A percentile compares a stretch with the other conserved stretches of the same genome.
phyloP scores from a whole-genome alignment of 37 sponge, comb jelly and placozoan genomes.

The Amphimedon queenslandica region DNA sequence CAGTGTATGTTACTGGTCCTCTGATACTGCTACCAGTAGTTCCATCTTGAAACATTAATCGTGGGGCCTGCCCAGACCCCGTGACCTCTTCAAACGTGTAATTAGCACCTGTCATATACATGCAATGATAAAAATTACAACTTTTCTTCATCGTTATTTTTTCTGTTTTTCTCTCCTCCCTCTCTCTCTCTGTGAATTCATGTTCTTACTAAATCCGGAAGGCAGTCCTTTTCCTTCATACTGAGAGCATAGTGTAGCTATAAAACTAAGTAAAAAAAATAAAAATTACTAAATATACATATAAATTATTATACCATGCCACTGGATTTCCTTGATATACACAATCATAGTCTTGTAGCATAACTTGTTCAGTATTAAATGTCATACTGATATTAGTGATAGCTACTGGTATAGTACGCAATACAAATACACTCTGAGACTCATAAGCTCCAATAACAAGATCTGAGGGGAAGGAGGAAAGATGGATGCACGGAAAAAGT shows the following conservation, averaged over 20 bases:
- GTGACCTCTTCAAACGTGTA: no score
- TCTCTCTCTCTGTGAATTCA: no score
- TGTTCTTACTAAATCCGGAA: neutral
- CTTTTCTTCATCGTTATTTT: no score
- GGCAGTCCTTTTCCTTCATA: neutral
- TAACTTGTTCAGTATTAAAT: neutral
- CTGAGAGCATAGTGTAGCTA: neutral
- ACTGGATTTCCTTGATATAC: neutral
- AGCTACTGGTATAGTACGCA: conserved; percentile 8
- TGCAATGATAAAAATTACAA: no score
- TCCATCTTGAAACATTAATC: no score
- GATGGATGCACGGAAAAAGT: neutral
- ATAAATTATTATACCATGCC: neutral
- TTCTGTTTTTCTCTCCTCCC: no score
- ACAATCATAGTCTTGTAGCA: neutral
- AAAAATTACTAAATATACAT: neutral
- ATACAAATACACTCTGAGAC: conserved; percentile 14
- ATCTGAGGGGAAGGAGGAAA: conserved; percentile 1
- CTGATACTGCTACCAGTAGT: no score
- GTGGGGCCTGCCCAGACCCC: no score
- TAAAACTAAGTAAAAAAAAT: neutral
- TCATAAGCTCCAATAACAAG: conserved; percentile 27
- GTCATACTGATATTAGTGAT: neutral
- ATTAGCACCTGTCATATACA: no score
- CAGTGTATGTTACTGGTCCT: no score